These are phyloP conservation scores for Danionella cerebrum DNA, from an alignment of 2,113 vertebrate species.

Conservation along the genomic window DNA sequence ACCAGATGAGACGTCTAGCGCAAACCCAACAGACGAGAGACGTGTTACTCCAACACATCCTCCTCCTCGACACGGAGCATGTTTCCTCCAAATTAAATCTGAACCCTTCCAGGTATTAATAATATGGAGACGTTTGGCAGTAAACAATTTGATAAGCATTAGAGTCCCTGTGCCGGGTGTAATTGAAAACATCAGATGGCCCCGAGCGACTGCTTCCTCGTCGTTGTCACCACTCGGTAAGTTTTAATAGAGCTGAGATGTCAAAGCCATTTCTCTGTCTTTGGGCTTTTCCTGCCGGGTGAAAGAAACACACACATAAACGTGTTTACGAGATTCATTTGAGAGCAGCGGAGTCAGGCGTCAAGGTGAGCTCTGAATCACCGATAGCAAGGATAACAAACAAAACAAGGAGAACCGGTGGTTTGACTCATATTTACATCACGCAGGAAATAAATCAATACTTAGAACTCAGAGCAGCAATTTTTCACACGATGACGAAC, in stretches of 20 bases:
- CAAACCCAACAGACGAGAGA: conserved; percentile 32
- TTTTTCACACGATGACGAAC: too few relatives aligned
- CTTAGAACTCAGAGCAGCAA: too few relatives aligned
- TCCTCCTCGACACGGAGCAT: conserved; percentile 14
- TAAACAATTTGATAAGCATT: conserved; percentile 46
- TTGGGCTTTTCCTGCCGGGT: conserved; percentile 26
- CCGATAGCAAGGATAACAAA: background rate
- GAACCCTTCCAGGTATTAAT: conserved; percentile 40
- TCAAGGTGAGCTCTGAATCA: background rate
- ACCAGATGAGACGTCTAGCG: background rate
- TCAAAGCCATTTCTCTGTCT: conserved; percentile 36
- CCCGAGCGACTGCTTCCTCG: conserved; percentile 32
- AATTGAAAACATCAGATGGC: conserved; percentile 43
- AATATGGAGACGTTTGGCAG: conserved; percentile 37
- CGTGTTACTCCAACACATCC: conserved; percentile 23
- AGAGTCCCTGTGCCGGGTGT: conserved; percentile 37
- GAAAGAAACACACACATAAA: conserved; percentile 32
- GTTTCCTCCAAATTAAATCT: conserved; percentile 36
- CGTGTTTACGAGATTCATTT: conserved; percentile 32
- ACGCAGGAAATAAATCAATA: too few relatives aligned
- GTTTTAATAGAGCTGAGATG: conserved; percentile 40
- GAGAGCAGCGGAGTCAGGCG: conserved; percentile 15
- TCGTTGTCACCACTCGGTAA: conserved; percentile 40
- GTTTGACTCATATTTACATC: too few relatives aligned
- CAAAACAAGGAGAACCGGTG: background rate